phyloP scores from a whole-genome alignment of 2,888 invertebrate species.

The Alloplasta piceator region DNA sequence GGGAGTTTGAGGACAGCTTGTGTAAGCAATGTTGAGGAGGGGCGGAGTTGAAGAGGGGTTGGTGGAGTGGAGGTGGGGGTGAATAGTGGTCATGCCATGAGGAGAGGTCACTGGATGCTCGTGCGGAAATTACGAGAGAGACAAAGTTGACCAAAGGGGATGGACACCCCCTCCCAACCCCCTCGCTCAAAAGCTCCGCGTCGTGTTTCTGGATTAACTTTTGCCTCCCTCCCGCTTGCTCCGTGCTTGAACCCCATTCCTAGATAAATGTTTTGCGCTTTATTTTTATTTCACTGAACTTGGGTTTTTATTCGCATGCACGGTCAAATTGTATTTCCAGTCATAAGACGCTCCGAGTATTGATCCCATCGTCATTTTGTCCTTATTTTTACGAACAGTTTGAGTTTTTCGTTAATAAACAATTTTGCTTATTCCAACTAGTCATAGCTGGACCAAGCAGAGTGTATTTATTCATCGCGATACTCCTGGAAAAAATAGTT shows the following conservation, averaged over 20 bases:
- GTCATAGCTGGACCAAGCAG: slow-evolving; percentile 16
- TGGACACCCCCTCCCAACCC: neutral
- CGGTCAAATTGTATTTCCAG: neutral
- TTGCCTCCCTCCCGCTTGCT: slow-evolving; percentile 23
- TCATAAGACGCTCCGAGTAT: neutral
- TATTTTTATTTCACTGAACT: slow-evolving; percentile 40
- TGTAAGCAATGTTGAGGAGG: slow-evolving; percentile 67
- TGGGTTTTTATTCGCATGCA: slow-evolving; percentile 14
- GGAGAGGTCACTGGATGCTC: slow-evolving; percentile 30
- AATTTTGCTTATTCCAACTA: slow-evolving; percentile 30
- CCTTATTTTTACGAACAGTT: slow-evolving; percentile 6
- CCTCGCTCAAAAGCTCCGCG: slow-evolving; percentile 22
- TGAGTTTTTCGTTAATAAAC: slow-evolving; percentile 37
- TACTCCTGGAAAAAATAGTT: neutral
- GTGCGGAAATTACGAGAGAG: slow-evolving; percentile 68
- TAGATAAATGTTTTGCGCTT: slow-evolving; percentile 45
- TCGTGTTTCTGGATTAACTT: slow-evolving; percentile 60
- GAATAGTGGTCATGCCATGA: slow-evolving; percentile 35
- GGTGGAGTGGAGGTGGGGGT: slow-evolving; percentile 8
- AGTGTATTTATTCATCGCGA: slow-evolving; percentile 4
- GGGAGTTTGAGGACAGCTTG: slow-evolving; percentile 60
- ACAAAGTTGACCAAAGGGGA: slow-evolving; percentile 39
- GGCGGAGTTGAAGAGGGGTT: slow-evolving; percentile 16
- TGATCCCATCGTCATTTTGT: neutral
- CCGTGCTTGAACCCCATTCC: neutral